Evolutionary conservation across 2,113 vertebrate genomes (phyloP), one percentile per base, ranked within the genome.

Genomic region (Pavo muticus): DNA sequence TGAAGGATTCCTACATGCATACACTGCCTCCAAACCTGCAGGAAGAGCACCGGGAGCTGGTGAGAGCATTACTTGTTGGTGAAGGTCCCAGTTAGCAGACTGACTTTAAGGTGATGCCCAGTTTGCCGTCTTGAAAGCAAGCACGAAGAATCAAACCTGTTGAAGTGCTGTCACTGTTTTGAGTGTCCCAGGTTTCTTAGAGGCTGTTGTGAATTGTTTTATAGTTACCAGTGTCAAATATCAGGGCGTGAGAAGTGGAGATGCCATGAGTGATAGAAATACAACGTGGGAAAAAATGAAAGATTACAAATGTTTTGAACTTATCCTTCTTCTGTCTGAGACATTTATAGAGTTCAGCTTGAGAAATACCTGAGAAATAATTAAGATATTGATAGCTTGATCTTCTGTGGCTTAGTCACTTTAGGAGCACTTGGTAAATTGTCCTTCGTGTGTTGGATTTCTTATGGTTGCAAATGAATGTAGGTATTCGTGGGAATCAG

Each of bases 1-100:
- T 99, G 86, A 99, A 99, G 96, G 98, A 99, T 92, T 99, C 99
- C 5, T 99, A 99, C 92, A 95, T 99, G 97, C 97, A 98, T 30
- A 99, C 98, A 3, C 93, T 99, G 69, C 98, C 99, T 42, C 35
- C 97, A 42, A 97, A 57, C 73, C 97, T 99, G 71, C 91, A 80
- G 17, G 56, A 91, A 10, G 98, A 98, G 65, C 98, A 99, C 42
- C 96, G 18, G 79, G 96, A 98, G 45, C 89, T 99, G 98, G 99
- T 99, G 91, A 68, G 97, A 81, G 12, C 24, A 61, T 72, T 78
- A 6, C 13, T 37, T 65, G 32, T 88, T 83, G 16, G 35, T 13
- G 27, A 24, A 7, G 29, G 10, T 92, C 39, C 79, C 32, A 73
- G 72, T 75, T 74, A 71, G 42, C 68, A 64, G 14, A 21, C 84